phyloP scores from a whole-genome alignment of 2,888 invertebrate species.

The Digitonthophagus gazella region DNA sequence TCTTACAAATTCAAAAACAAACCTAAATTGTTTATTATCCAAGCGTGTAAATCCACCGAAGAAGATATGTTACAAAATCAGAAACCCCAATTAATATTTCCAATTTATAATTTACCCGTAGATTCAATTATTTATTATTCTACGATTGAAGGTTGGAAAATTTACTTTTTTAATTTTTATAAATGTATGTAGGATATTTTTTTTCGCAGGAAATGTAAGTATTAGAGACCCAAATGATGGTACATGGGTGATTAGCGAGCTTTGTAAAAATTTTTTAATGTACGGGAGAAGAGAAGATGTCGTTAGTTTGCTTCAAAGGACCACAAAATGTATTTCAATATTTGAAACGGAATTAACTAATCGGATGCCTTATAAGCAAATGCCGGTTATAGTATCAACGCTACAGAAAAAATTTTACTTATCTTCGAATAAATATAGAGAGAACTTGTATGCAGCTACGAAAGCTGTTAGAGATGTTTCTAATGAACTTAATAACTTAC shows the following conservation, averaged over 20 bases:
- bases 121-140: not conserved
- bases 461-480: not conserved
- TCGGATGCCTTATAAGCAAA: conserved; percentile 14
- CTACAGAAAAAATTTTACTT: conserved; percentile 23
- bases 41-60: conserved; percentile 30
- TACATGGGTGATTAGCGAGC: conserved; percentile 47
- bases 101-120: not conserved
- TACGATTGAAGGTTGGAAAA: not conserved
- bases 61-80: not conserved
- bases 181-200: too few relatives aligned
- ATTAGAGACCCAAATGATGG: conserved; percentile 32
- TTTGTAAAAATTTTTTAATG: conserved; percentile 42
- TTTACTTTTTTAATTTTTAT: not conserved
- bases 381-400: conserved; percentile 26
- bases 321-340: conserved; percentile 43
- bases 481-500: not conserved
- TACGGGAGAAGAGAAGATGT: conserved; percentile 46
- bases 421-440: conserved; percentile 20
- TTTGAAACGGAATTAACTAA: too few relatives aligned
- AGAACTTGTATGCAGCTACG: too few relatives aligned
- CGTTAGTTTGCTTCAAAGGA: conserved; percentile 42
- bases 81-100: not conserved
- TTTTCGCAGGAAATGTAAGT: not conserved
- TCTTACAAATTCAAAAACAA: conserved; percentile 35
- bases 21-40: conserved; percentile 47